These are phyloP conservation scores for Drosophila nikananu DNA, from an alignment of 1,140 invertebrate genomes.

Conservation along the genomic window DNA sequence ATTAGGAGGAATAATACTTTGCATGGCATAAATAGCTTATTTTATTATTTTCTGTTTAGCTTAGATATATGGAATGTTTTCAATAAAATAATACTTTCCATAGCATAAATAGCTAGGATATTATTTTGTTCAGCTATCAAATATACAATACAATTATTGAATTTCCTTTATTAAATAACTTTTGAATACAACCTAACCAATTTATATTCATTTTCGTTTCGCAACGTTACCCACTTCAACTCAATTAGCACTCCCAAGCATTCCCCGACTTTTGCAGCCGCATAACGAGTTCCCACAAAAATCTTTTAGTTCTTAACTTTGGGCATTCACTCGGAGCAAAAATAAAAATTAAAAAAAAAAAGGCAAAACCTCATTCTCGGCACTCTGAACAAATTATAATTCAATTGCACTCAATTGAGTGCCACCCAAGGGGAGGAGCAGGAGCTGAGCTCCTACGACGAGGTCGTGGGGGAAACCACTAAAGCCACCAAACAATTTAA, in stretches of 20 bases:
- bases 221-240: slow-evolving; percentile 10
- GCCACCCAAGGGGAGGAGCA: slow-evolving; percentile 19
- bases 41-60: too few relatives aligned
- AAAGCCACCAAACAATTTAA: slow-evolving; percentile 45
- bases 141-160: not conserved
- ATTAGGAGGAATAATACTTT: not conserved
- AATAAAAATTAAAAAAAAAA: not conserved
- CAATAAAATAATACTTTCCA: too few relatives aligned
- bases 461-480: slow-evolving; percentile 25
- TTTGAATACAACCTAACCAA: not conserved
- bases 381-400: slow-evolving; percentile 65
- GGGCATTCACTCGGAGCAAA: not conserved
- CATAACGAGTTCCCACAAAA: slow-evolving; percentile 27
- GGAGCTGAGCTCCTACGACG: not conserved
- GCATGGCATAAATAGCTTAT: not conserved
- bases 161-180: not conserved
- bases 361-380: slow-evolving; percentile 28
- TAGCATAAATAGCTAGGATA: too few relatives aligned
- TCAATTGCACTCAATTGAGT: slow-evolving; percentile 77
- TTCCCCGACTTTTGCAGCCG: slow-evolving; percentile 17
- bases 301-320: slow-evolving; percentile 45
- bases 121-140: too few relatives aligned
- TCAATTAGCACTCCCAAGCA: slow-evolving; percentile 38
- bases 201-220: slow-evolving; percentile 1
- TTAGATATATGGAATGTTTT: too few relatives aligned